Percentiles rank a stretch among this genome's conserved stretches.
Evolutionary conservation across 2,113 vertebrate species (phyloP).

Genomic region (Cichladusa arquata): DNA sequence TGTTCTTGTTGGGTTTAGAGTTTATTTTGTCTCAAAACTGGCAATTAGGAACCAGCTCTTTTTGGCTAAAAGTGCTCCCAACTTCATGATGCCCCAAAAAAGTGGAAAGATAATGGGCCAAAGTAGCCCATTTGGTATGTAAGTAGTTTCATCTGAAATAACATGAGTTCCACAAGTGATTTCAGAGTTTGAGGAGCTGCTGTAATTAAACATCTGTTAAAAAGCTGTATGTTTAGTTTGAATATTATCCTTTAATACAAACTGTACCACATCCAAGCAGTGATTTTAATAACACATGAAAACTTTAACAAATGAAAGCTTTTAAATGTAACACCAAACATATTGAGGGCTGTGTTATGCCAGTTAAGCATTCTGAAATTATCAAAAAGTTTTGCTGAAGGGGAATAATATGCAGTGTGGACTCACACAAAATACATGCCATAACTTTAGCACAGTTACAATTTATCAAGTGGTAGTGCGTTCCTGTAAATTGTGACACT

Average conservation of each 20-base stretch:
- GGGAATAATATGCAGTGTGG: neutral
- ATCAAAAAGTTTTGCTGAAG: constrained; percentile 6
- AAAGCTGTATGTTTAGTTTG: constrained; percentile 69
- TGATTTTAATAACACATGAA: constrained; percentile 73
- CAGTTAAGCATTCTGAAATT: constrained; percentile 9
- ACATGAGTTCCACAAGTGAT: constrained; percentile 53
- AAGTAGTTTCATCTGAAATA: constrained; percentile 62
- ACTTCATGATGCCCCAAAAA: neutral
- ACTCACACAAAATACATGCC: neutral
- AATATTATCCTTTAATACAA: constrained; percentile 57
- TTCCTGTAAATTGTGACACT: neutral
- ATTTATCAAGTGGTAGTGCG: neutral
- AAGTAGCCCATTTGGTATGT: neutral
- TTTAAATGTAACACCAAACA: constrained; percentile 68
- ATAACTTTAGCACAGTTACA: neutral
- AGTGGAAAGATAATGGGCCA: constrained; percentile 5
- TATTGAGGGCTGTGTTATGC: neutral
- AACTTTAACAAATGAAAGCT: constrained; percentile 51
- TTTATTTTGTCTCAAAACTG: neutral
- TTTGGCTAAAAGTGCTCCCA: neutral
- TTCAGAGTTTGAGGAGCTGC: constrained; percentile 32
- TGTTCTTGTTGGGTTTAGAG: neutral
- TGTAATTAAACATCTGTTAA: constrained; percentile 74
- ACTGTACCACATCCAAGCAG: constrained; percentile 61
- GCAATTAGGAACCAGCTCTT: neutral